phyloP scores from a whole-genome alignment of 2,888 invertebrate genomes.

The Bedellia somnulentella region DNA sequence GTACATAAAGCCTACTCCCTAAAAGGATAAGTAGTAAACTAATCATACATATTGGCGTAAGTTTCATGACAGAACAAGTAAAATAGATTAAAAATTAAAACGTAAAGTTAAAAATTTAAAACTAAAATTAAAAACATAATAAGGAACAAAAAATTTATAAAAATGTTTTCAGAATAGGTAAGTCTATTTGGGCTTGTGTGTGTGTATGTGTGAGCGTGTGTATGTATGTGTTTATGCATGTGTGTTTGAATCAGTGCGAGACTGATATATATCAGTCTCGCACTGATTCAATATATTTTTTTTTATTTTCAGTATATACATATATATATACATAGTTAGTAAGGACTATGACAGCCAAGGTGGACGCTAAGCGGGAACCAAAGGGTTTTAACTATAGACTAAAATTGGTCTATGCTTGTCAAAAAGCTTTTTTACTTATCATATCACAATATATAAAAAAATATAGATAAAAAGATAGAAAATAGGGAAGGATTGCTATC shows the following conservation, averaged over 20 bases:
- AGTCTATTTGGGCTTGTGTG: not conserved
- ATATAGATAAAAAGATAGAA: not conserved
- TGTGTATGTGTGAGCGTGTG: not conserved
- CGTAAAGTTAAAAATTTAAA: too few species aligned
- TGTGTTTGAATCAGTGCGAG: not conserved
- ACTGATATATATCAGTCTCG: too few species aligned
- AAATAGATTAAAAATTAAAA: too few species aligned
- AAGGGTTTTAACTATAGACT: not conserved
- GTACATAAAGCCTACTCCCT: too few species aligned
- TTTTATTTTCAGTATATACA: conserved; percentile 1
- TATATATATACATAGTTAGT: not conserved
- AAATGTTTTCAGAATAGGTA: not conserved
- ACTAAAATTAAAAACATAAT: not conserved
- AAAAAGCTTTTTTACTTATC: not conserved
- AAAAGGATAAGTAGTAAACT: too few species aligned
- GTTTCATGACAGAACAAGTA: too few species aligned
- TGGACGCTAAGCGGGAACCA: not conserved
- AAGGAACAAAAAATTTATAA: not conserved
- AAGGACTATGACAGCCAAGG: not conserved
- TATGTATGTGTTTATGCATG: not conserved
- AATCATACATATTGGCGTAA: too few species aligned
- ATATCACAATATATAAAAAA: not conserved
- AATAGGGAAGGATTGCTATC: not conserved
- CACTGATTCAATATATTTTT: too few species aligned
- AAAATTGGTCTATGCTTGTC: not conserved